Base-by-base conservation (phyloP, 2,113 vertebrate species). In the Phyllopteryx taeniolatus region DNA sequence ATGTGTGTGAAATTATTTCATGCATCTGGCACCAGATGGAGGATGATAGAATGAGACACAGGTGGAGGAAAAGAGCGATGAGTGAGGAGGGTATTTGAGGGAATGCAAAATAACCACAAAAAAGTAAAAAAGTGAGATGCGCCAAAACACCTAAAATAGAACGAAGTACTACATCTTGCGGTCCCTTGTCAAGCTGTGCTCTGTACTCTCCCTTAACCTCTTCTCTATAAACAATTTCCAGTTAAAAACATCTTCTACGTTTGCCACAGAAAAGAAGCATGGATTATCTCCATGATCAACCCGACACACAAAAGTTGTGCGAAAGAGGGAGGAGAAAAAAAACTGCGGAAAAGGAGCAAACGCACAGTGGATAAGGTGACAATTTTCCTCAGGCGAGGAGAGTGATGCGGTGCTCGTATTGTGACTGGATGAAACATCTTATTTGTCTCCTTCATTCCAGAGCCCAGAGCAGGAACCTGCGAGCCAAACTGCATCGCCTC, bases 81-180 rank as follows among this genome's bases (percentile, higher is more conserved):
- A 9, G 46, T 47, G 9, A 5, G 46, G 46, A 47, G 46, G 85
- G 80, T 57, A 22, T 27, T 54, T 62, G 39, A 67, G 67, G 20
- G 33, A 44, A 57, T 19, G n/a, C 51, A 69, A 73, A 75, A 46
- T 79, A 81, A 73, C 9, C 11, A 31, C 1, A 47, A 73, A 79
- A 80, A 83, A 61, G 43, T 42, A 47, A 73, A 79, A 80, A 83
- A 61, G 43, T 42, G 22, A 27, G 72, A 83, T 85, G 66, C 60
- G 76, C 86, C 75, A 65, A 44, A 22, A 71, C 79, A 39, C 51
- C 69, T 67, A 42, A 74, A 82, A 56, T 22, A 15, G 76, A 74
- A 44, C 72, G 46, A 43, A 69, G 56, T 56, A 54, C 80, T 71
- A 10, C 42, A 46, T 74, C 69, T 53, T n/a, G 46, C 46, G 11